Conservation (phyloP, 1,140 invertebrate genomes). For the Platyscapa corneri region DNA sequence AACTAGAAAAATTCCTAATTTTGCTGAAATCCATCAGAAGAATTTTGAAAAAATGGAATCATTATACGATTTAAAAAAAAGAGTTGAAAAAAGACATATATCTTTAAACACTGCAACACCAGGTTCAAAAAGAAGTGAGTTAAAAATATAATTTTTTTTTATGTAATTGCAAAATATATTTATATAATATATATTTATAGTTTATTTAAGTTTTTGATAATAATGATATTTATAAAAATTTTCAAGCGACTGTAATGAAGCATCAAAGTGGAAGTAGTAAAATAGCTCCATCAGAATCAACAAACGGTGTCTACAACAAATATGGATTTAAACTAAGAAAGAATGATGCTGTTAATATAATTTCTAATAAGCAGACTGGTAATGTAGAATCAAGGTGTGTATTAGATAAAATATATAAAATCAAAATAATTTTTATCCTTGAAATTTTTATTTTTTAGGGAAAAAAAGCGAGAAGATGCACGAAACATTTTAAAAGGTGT, state of each 20-base stretch:
- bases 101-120: conserved; percentile 52
- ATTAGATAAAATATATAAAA: not conserved
- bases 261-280: conserved; percentile 42
- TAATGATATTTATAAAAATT: not conserved
- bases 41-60: conserved; percentile 80
- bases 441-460: conserved; percentile 53
- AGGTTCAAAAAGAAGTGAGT: conserved; percentile 55
- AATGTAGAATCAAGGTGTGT: conserved; percentile 48
- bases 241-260: not conserved
- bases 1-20: conserved; percentile 78
- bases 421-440: not conserved
- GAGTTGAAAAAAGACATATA: conserved; percentile 69
- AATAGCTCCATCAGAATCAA: conserved; percentile 37
- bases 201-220: not conserved
- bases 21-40: conserved; percentile 78
- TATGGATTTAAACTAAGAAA: conserved; percentile 71
- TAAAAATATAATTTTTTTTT: not conserved
- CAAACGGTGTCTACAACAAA: conserved; percentile 64
- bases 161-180: not conserved
- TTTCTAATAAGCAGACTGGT: conserved; percentile 53
- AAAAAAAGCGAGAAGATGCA: conserved; percentile 68
- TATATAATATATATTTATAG: conserved; percentile 5
- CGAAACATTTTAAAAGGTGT: conserved; percentile 77
- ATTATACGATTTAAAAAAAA: conserved; percentile 75
- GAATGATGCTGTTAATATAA: conserved; percentile 57